Evolutionary conservation across 2,113 vertebrate genomes (phyloP).

Genomic region (Pterophyllum scalare): DNA sequence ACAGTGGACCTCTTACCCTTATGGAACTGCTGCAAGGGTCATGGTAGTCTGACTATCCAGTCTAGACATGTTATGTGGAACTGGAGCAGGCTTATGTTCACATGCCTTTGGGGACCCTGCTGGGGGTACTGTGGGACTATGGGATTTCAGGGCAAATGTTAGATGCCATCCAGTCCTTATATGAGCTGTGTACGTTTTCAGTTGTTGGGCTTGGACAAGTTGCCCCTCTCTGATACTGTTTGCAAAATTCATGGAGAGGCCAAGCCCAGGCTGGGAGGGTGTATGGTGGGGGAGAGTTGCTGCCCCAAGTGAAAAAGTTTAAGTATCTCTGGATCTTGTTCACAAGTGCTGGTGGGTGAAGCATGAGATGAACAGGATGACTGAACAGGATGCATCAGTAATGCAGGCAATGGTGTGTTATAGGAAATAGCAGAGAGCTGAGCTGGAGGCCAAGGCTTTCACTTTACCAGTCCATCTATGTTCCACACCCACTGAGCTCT

Average conservation of each 20-base stretch:
- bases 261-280: background rate
- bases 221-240: background rate
- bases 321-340: background rate
- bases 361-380: background rate
- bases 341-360: background rate
- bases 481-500: background rate
- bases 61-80: slow-evolving; percentile 2
- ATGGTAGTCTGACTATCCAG: background rate
- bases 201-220: background rate
- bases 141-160: background rate
- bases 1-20: background rate
- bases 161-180: background rate
- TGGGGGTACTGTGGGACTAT: background rate
- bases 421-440: background rate
- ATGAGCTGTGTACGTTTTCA: background rate
- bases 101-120: background rate
- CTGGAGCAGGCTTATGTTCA: background rate
- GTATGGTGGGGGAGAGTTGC: background rate
- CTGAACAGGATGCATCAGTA: background rate
- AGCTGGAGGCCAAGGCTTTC: background rate
- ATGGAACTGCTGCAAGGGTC: background rate
- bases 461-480: background rate
- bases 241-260: background rate
- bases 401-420: background rate
- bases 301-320: background rate